Conservation (phyloP, 1,140 invertebrate genomes). For the Linepithema humile region DNA sequence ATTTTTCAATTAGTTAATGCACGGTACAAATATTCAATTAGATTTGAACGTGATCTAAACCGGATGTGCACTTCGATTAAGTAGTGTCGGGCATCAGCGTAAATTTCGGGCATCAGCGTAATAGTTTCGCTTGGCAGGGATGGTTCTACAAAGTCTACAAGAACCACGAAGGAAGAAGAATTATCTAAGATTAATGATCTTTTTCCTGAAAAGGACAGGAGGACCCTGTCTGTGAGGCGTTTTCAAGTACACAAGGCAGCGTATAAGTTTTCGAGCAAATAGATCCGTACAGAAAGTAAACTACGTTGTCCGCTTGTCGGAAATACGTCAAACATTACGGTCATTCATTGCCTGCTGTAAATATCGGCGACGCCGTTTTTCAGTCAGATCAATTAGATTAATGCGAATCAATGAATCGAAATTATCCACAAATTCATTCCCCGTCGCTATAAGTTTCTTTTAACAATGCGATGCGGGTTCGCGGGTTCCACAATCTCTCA, state of each 20-base stretch:
- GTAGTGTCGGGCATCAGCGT: neutral
- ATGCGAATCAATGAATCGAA: conserved; percentile 19
- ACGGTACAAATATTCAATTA: too few relatives aligned
- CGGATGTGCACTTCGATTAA: neutral
- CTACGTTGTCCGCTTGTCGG: conserved; percentile 1
- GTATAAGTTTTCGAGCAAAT: conserved; percentile 3
- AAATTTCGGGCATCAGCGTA: neutral
- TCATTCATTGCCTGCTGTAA: conserved; percentile 18
- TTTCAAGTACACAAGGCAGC: conserved; percentile 4
- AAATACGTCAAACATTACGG: conserved; percentile 21
- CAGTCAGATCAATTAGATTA: conserved; percentile 21
- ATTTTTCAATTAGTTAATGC: neutral
- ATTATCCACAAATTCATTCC: neutral
- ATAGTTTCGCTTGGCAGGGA: conserved; percentile 7
- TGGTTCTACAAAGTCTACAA: neutral
- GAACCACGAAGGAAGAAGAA: conserved; percentile 11
- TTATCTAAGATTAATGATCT: conserved; percentile 36
- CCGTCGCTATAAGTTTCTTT: neutral
- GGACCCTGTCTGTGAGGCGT: neutral
- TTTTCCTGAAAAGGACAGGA: neutral
- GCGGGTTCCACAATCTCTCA: too few relatives aligned
- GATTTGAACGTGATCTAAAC: neutral
- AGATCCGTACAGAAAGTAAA: conserved; percentile 24
- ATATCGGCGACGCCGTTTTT: conserved; percentile 31
- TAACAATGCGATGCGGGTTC: neutral